phyloP scores from a whole-genome alignment of 2,888 invertebrate genomes.

The Drosophila hamatofila region DNA sequence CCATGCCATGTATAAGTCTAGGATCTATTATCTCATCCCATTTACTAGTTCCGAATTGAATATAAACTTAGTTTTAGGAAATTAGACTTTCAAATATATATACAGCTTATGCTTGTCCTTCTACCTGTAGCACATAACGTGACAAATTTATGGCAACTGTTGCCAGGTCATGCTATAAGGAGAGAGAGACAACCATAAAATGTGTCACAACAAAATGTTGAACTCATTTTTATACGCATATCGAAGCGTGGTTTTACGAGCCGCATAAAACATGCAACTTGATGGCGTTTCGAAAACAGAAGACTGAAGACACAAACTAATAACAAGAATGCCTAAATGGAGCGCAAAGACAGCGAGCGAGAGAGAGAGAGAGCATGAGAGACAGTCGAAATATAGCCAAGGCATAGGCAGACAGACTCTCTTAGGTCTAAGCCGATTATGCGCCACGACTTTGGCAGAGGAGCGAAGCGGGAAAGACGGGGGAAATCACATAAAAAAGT shows the following conservation, averaged over 20 bases:
- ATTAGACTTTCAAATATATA: background rate
- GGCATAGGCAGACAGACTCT: conserved; percentile 7
- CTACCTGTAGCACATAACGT: conserved; percentile 10
- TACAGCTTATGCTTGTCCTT: background rate
- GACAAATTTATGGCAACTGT: conserved; percentile 8
- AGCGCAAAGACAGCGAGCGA: conserved; percentile 29
- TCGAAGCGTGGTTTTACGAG: conserved; percentile 55
- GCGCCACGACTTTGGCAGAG: conserved; percentile 47
- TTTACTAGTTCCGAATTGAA: background rate
- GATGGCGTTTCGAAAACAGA: conserved; percentile 67
- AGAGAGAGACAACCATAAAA: conserved; percentile 40
- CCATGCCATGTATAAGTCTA: background rate
- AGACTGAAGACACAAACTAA: conserved; percentile 72
- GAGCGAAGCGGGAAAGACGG: conserved; percentile 5
- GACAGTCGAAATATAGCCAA: conserved; percentile 10
- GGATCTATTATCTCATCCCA: background rate
- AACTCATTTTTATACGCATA: conserved; percentile 69
- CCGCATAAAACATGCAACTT: conserved; percentile 73
- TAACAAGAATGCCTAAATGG: conserved; percentile 67
- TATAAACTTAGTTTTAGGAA: background rate
- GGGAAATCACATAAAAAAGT: conserved; percentile 64
- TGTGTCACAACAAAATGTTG: conserved; percentile 79
- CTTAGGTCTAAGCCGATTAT: conserved; percentile 70
- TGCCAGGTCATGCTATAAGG: conserved; percentile 4
- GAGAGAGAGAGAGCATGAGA: background rate